Conservation (phyloP, 1,140 invertebrate species). For the Hylaeus volcanicus region DNA sequence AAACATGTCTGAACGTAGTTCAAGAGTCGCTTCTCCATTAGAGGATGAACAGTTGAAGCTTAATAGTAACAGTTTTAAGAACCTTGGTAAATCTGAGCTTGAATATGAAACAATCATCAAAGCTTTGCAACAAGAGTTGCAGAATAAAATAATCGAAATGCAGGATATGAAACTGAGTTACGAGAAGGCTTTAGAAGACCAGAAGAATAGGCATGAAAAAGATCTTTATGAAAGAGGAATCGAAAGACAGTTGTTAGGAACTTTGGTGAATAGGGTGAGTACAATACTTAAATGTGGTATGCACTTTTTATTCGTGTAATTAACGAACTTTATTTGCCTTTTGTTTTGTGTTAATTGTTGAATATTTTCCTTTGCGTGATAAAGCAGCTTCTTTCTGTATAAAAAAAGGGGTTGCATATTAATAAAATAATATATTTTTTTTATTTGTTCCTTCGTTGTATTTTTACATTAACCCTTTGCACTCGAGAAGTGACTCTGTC, state of each 20-base stretch:
- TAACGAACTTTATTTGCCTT: slow-evolving; percentile 19
- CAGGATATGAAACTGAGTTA: slow-evolving; percentile 75
- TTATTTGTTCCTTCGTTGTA: background rate
- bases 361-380: slow-evolving; percentile 6
- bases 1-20: slow-evolving; percentile 46
- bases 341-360: slow-evolving; percentile 24
- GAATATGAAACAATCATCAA: slow-evolving; percentile 47
- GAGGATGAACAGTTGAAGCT: slow-evolving; percentile 33
- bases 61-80: slow-evolving; percentile 29
- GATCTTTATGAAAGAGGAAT: slow-evolving; percentile 79
- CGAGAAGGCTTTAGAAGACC: slow-evolving; percentile 78
- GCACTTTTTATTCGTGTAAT: slow-evolving; percentile 9
- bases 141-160: slow-evolving; percentile 65
- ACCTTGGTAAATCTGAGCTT: slow-evolving; percentile 15
- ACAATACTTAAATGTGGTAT: background rate
- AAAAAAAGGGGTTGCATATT: background rate
- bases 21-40: slow-evolving; percentile 44
- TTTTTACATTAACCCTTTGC: background rate
- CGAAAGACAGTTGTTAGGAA: slow-evolving; percentile 36
- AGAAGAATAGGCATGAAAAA: slow-evolving; percentile 76
- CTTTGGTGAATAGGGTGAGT: slow-evolving; percentile 70
- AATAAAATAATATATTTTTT: background rate
- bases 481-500: background rate
- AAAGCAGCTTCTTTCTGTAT: slow-evolving; percentile 2
- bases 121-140: slow-evolving; percentile 52